A percentile compares a stretch with the other conserved stretches of the same genome.
Evolutionary conservation across 2,888 invertebrate species (phyloP).

Genomic region (Geophilus truncorum): DNA sequence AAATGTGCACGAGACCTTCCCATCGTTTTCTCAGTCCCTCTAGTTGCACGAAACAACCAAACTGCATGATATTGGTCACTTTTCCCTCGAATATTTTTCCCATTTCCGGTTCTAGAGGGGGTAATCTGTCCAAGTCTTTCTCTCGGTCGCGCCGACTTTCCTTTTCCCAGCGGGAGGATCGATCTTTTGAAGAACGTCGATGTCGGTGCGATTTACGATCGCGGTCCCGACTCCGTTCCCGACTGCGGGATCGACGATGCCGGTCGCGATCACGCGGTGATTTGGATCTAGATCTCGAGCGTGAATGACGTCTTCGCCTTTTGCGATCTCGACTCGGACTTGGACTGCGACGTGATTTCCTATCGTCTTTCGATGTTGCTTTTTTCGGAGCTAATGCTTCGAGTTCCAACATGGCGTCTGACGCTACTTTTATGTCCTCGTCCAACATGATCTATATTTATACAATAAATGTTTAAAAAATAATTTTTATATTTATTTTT

Average conservation of each 20-base stretch:
- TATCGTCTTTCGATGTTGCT: background rate
- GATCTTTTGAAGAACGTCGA: conserved; percentile 35
- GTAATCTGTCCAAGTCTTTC: conserved; percentile 41
- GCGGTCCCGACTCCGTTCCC: conserved; percentile 50
- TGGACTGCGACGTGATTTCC: conserved; percentile 39
- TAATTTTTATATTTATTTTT: background rate
- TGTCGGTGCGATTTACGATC: conserved; percentile 36
- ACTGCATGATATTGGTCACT: conserved; percentile 93
- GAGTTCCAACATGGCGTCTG: conserved; percentile 76
- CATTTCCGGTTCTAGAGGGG: conserved; percentile 53
- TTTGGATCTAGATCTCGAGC: conserved; percentile 25
- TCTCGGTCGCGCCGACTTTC: conserved; percentile 35
- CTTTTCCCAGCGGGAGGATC: background rate
- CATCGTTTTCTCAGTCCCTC: conserved; percentile 79
- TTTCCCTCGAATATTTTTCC: conserved; percentile 78
- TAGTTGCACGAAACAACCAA: conserved; percentile 95
- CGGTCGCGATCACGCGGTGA: background rate
- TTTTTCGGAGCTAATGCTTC: conserved; percentile 69
- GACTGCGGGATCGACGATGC: conserved; percentile 69
- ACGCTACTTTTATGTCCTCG: conserved; percentile 56
- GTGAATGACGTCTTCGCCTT: conserved; percentile 36
- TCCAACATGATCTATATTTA: conserved; percentile 41
- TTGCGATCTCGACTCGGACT: conserved; percentile 42
- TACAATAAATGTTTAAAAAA: background rate
- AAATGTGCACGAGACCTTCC: conserved; percentile 97